Percentiles rank a stretch among this genome's conserved stretches.
Conservation (phyloP, 2,113 vertebrate genomes). For the Sylvia atricapilla region DNA sequence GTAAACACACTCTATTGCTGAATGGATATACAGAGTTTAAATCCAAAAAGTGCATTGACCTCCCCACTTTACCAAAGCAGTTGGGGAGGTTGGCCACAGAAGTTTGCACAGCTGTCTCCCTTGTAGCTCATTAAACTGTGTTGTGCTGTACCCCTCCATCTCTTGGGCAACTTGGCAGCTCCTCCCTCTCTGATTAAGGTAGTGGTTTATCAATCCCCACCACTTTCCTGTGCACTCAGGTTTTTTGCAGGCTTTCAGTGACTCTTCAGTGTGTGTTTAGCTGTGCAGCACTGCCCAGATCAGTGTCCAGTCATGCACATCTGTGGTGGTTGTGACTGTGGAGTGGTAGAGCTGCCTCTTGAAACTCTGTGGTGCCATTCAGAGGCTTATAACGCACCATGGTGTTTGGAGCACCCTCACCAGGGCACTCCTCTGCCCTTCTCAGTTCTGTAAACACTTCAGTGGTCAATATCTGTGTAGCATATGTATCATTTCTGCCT, state of each 20-base stretch:
- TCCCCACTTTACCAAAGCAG: neutral
- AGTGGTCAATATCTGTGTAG: neutral
- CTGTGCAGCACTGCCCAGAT: neutral
- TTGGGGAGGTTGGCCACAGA: neutral
- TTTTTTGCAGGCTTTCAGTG: neutral
- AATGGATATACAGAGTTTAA: neutral
- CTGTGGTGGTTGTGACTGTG: neutral
- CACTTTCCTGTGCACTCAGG: too few relatives aligned
- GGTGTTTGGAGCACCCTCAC: neutral
- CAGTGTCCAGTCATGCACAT: rapidly evolving
- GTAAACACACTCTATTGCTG: neutral
- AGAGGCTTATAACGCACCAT: neutral
- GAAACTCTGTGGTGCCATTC: rapidly evolving
- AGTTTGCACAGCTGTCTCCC: neutral
- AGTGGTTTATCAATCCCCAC: neutral
- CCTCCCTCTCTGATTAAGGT: neutral
- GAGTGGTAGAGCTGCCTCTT: neutral
- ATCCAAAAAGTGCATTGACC: neutral
- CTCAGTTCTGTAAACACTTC: neutral
- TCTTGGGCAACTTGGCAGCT: neutral
- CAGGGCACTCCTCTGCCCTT: neutral
- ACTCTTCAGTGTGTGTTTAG: neutral
- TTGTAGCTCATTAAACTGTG: neutral
- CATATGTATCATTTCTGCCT: neutral
- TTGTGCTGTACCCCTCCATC: neutral